Base-by-base conservation (phyloP, 2,888 invertebrate species). In the Ernsta delagoae region DNA sequence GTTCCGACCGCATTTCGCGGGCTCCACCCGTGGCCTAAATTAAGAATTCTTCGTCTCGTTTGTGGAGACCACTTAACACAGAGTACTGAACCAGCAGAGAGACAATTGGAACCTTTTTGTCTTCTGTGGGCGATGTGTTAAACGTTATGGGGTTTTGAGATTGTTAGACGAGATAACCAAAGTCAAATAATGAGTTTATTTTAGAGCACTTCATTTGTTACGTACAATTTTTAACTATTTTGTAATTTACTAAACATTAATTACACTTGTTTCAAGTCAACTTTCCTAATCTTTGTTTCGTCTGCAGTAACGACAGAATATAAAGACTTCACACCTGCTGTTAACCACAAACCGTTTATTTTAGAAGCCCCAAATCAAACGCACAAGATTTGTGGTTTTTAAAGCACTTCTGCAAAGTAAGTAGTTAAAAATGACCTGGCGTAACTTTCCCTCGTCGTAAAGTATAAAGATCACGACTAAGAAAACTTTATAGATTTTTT, bases 281-380 rank as follows among this genome's bases (percentile, higher is more conserved):
- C 11, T 57, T 57, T 57, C 57, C 11, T 12, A 36, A 36, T 57
- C 57, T 34, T 12, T 34, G 57, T 36, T 57, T 57, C 57, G 34
- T 34, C 36, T n/a, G 61, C 31, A 9, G 54, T 48, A 61, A 48
- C 9, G 4, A 34, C 61, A 61, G 48, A 8, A 34, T 45, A 45
- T 4, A 61, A 48, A 8, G 31, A 5, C 48, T 34, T 8, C n/a
- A 45, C 57, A 57, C 31, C 65, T 65, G 65, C 39, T 41, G 16
- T 11, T 48, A 65, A 39, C 59, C 65, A 50, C 65, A 50, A 31
- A 54, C n/a, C 16, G 43, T 65, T 65, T 36, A 57, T 65, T 59
- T 59, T 39, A 39, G 12, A 16, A 34, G 31, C 39, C 31, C 31
- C 11, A 54, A 16, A 24, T 54, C 54, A 11, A 11, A 41, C 39